phyloP scores from a whole-genome alignment of 2,797 vertebrate genomes.

The Molothrus ater region DNA sequence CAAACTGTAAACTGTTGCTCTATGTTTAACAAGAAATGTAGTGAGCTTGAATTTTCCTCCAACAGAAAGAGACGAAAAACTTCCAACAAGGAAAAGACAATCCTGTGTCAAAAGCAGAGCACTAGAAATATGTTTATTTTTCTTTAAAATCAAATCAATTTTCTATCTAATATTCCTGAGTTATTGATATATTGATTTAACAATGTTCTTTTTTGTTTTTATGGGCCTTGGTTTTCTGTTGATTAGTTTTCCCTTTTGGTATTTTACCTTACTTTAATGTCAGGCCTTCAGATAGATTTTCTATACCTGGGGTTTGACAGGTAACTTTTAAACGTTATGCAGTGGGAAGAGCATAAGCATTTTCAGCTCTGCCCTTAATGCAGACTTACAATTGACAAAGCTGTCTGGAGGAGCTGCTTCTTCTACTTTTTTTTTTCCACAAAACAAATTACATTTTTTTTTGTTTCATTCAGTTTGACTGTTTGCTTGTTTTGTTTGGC shows the following conservation, averaged over 20 bases:
- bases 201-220: background rate
- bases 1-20: conserved; percentile 72
- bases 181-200: background rate
- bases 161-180: background rate
- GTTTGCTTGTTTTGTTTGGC: background rate
- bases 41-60: conserved; percentile 72
- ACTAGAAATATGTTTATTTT: background rate
- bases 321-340: background rate
- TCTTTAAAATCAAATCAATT: background rate
- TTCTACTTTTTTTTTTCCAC: background rate
- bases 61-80: background rate
- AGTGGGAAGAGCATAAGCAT: background rate
- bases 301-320: background rate
- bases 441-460: background rate
- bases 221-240: background rate
- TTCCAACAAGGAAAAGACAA: background rate
- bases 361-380: background rate
- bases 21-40: conserved; percentile 73
- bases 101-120: background rate
- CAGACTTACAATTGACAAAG: background rate
- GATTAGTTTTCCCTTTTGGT: background rate
- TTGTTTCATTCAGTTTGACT: background rate
- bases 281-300: background rate
- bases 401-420: background rate
- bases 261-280: background rate